phyloP scores from a whole-genome alignment of 1,140 invertebrate genomes.

The Brevipalpus yothersi region DNA sequence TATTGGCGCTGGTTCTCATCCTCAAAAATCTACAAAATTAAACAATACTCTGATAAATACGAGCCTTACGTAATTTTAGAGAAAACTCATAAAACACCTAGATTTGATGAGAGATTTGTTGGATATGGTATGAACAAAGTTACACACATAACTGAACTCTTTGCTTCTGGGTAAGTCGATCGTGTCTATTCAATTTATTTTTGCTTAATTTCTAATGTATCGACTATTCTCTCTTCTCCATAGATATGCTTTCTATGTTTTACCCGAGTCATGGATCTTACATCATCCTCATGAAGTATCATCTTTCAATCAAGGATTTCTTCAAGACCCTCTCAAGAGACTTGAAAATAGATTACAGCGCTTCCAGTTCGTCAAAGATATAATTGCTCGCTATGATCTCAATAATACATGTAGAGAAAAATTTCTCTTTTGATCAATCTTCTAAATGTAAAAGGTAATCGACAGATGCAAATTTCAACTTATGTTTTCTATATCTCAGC shows the following conservation, averaged over 20 bases:
- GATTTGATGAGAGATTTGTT: slow-evolving; percentile 14
- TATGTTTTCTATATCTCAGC: too few relatives aligned
- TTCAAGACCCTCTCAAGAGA: slow-evolving; percentile 12
- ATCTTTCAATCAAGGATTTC: slow-evolving; percentile 11
- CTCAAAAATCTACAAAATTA: slow-evolving; percentile 11
- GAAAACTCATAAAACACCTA: slow-evolving; percentile 11
- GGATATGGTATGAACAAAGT: slow-evolving; percentile 19
- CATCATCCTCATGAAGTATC: slow-evolving; percentile 15
- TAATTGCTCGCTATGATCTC: not conserved
- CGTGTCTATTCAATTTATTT: not conserved
- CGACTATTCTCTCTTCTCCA: not conserved
- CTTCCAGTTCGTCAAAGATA: slow-evolving; percentile 13
- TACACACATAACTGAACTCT: slow-evolving; percentile 15
- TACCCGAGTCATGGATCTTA: slow-evolving; percentile 14
- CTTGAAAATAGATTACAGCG: slow-evolving; percentile 12
- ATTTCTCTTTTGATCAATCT: too few relatives aligned
- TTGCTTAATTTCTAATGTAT: not conserved
- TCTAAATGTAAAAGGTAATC: too few relatives aligned
- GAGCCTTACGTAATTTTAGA: slow-evolving; percentile 15
- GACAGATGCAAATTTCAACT: too few relatives aligned
- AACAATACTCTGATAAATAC: slow-evolving; percentile 15
- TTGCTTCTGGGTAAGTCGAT: slow-evolving; percentile 12
- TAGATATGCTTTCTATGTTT: slow-evolving; percentile 13
- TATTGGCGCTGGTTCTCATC: slow-evolving; percentile 17
- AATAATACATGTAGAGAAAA: too few relatives aligned